phyloP scores from a whole-genome alignment of 2,888 invertebrate species.

The Phyto melanocephala region DNA sequence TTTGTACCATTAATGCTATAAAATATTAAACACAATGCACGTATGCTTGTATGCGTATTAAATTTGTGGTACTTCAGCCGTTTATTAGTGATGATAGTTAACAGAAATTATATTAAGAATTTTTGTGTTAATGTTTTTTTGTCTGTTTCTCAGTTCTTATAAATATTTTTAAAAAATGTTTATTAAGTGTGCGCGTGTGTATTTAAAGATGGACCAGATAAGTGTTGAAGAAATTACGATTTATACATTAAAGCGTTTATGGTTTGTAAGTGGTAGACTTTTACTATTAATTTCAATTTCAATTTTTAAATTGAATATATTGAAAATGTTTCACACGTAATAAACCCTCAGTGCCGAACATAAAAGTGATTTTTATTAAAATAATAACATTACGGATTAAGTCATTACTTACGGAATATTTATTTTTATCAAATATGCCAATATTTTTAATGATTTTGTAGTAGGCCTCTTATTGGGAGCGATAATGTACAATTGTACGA shows the following conservation, averaged over 20 bases:
- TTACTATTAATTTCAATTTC: too few species aligned
- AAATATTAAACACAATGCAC: conserved; percentile 52
- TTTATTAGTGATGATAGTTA: conserved; percentile 40
- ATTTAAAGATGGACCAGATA: neutral
- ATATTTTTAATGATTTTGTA: too few species aligned
- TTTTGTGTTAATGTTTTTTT: neutral
- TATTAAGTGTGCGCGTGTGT: neutral
- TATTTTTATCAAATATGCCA: too few species aligned
- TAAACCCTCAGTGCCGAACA: too few species aligned
- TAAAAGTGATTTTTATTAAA: too few species aligned
- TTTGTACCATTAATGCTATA: conserved; percentile 38
- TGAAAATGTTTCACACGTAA: too few species aligned
- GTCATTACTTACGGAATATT: too few species aligned
- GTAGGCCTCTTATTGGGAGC: too few species aligned
- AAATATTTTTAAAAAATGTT: neutral
- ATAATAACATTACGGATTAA: too few species aligned
- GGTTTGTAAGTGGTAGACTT: neutral
- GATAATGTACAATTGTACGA: too few species aligned
- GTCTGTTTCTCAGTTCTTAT: neutral
- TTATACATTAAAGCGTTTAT: neutral
- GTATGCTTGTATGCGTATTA: conserved; percentile 24
- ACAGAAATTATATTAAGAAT: conserved; percentile 28
- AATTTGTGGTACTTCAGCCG: conserved; percentile 43
- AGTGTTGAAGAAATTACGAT: conserved; percentile 20
- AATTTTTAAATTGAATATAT: too few species aligned